These are phyloP conservation scores for Potamilus streckersoni DNA, from an alignment of 1,140 invertebrate species.

Conservation along the genomic window DNA sequence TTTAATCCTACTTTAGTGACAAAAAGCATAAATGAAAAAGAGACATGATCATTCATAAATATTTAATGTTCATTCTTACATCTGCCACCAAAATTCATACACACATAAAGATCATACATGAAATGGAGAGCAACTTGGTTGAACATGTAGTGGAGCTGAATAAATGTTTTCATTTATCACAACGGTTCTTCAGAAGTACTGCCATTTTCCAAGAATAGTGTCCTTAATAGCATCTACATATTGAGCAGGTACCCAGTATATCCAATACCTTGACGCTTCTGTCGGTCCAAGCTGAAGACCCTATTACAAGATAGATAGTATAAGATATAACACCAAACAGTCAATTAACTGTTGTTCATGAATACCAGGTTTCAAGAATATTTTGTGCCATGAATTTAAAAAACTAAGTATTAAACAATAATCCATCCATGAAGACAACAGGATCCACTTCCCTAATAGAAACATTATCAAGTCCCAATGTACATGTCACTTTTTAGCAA, in stretches of 20 bases:
- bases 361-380: background rate
- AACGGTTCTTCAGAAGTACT: constrained; percentile 74
- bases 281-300: constrained; percentile 64
- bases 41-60: no score
- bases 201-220: constrained; percentile 89
- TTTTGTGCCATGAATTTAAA: background rate
- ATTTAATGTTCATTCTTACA: no score
- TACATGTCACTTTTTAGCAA: no score
- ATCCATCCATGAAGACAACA: background rate
- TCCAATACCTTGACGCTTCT: constrained; percentile 78
- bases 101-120: no score
- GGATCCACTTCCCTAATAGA: background rate
- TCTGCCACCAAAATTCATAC: no score
- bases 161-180: no score
- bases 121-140: no score
- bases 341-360: background rate
- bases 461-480: no score
- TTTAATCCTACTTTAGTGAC: no score
- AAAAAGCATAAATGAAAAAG: no score
- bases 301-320: constrained; percentile 39
- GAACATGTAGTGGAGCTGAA: no score
- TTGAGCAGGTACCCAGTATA: constrained; percentile 93
- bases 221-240: constrained; percentile 94
- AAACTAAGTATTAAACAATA: background rate
- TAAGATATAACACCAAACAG: background rate